Conservation (phyloP, 2,888 invertebrate genomes). For the Xestobium rufovillosum region DNA sequence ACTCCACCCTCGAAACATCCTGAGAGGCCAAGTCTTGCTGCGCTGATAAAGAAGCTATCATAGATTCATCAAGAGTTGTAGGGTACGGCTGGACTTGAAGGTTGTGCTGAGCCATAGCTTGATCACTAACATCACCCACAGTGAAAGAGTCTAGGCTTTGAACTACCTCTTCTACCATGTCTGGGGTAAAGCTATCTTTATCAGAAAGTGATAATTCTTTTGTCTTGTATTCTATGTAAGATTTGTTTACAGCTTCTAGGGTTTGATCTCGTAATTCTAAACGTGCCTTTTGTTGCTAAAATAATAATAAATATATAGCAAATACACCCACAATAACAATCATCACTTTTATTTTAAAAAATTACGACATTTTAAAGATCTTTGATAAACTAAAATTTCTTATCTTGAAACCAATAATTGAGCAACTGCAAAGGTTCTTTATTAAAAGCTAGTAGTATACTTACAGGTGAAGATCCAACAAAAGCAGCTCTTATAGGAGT, state of each 20-base stretch:
- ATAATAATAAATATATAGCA: slow-evolving; percentile 8
- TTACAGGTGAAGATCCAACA: slow-evolving; percentile 35
- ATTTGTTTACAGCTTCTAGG: slow-evolving; percentile 31
- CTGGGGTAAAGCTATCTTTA: slow-evolving; percentile 32
- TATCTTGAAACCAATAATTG: slow-evolving; percentile 2
- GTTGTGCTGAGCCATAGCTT: slow-evolving; percentile 38
- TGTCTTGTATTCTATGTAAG: too few relatives aligned
- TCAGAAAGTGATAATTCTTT: slow-evolving; percentile 32
- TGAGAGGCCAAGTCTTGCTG: slow-evolving; percentile 37
- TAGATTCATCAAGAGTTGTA: slow-evolving; percentile 39
- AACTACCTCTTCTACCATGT: slow-evolving; percentile 39
- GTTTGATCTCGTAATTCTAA: slow-evolving; percentile 37
- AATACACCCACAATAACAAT: too few relatives aligned
- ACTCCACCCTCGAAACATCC: slow-evolving; percentile 43
- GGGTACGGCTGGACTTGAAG: slow-evolving; percentile 39
- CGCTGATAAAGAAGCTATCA: slow-evolving; percentile 40
- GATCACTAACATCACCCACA: slow-evolving; percentile 45
- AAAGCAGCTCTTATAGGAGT: slow-evolving; percentile 35
- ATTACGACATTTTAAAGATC: too few relatives aligned
- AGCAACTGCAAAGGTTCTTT: too few relatives aligned
- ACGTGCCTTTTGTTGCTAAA: slow-evolving; percentile 33
- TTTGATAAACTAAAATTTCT: too few relatives aligned
- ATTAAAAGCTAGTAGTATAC: too few relatives aligned
- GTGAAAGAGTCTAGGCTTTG: slow-evolving; percentile 46
- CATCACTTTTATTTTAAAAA: too few relatives aligned